phyloP scores from a whole-genome alignment of 2,113 vertebrate species.

The Sciurus niger region DNA sequence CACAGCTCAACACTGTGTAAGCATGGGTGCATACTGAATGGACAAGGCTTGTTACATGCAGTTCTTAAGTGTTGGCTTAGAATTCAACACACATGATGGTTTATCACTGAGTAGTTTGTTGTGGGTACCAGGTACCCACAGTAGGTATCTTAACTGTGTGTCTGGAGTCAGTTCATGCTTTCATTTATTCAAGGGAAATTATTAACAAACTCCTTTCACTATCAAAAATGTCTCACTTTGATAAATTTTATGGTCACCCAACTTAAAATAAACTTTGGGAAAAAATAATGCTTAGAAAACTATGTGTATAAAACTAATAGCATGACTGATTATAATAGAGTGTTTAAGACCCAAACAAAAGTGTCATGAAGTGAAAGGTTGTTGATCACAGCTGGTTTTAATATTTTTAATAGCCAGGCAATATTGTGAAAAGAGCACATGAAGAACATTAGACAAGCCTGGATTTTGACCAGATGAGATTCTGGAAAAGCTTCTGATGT shows the following conservation, averaged over 20 bases:
- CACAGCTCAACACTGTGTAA: no score
- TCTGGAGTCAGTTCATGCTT: neutral
- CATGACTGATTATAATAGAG: neutral
- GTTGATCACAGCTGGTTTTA: neutral
- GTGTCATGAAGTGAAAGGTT: neutral
- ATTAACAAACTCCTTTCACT: neutral
- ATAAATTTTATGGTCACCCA: neutral
- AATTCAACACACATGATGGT: no score
- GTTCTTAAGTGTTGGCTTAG: neutral
- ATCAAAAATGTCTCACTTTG: neutral
- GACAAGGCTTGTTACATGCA: accelerated
- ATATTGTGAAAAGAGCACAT: neutral
- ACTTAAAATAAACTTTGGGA: neutral
- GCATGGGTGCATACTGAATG: neutral
- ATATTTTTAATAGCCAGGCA: neutral
- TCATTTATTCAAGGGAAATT: neutral
- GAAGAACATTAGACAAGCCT: neutral
- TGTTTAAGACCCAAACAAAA: neutral
- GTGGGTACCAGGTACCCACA: neutral
- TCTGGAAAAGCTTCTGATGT: neutral
- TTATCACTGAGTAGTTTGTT: neutral
- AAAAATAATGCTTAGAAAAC: neutral
- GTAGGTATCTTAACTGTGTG: no score
- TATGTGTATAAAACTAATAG: neutral
- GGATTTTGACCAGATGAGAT: neutral